A percentile compares a stretch with the other conserved stretches of the same genome.
These are phyloP conservation scores for Rhynchophorus ferrugineus DNA, from an alignment of 1,140 invertebrate species.

Conservation along the genomic window DNA sequence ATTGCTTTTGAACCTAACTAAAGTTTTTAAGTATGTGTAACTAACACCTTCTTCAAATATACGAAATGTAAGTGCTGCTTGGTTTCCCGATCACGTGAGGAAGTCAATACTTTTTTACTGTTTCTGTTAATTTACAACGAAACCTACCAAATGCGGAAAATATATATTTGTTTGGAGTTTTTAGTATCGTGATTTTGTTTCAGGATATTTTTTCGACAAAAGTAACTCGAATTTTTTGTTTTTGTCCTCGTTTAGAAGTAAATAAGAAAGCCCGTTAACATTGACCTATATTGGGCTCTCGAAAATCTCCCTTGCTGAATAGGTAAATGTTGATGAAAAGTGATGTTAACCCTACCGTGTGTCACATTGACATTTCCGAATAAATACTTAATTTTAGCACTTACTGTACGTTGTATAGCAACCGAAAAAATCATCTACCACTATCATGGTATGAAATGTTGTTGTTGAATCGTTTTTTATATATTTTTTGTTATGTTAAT, in stretches of 20 bases:
- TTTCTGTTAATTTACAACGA: too few relatives aligned
- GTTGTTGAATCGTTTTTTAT: neutral
- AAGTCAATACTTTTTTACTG: neutral
- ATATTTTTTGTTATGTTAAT: neutral
- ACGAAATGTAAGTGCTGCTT: too few relatives aligned
- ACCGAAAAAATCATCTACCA: neutral
- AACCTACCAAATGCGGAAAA: neutral
- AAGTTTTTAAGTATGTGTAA: too few relatives aligned
- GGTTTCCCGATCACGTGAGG: too few relatives aligned
- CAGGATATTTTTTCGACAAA: neutral
- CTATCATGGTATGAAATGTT: neutral
- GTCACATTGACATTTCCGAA: constrained; percentile 7
- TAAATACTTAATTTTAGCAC: neutral
- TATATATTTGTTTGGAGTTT: neutral
- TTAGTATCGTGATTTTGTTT: neutral
- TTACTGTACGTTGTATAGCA: neutral
- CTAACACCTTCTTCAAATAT: too few relatives aligned
- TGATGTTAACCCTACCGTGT: neutral
- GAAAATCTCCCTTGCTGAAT: neutral
- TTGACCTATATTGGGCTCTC: neutral
- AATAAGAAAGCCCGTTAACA: neutral
- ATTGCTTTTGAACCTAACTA: too few relatives aligned
- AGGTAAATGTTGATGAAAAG: too few relatives aligned
- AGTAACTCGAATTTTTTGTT: too few relatives aligned
- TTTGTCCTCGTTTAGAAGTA: too few relatives aligned